Base-by-base conservation (phyloP, 2,888 invertebrate species). In the Argyresthia goedartella region DNA sequence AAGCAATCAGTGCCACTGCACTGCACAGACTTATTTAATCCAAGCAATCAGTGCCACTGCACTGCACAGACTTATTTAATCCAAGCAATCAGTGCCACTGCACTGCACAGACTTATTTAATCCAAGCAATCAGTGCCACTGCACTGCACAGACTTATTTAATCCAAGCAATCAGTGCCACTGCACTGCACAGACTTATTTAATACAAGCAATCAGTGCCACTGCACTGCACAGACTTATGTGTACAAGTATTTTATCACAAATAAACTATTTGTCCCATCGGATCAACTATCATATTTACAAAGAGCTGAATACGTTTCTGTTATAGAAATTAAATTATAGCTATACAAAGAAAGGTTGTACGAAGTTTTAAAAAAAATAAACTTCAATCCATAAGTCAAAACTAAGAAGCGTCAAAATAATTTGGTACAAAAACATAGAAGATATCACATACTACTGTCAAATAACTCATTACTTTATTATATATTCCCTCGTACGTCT, bases 121-220 rank as follows among this genome's bases (percentile, higher is more conserved):
- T 45, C 11, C 48, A 49, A 49, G 41, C 49, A 41, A 41, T 49
- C 41, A 16, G 46, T 41, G 41, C 25, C 39, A 39, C 8, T 41
- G 49, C 41, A 49, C 41, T 16, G 49, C 45, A 16, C 25, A 16
- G 33, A n/a, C n/a, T 49, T 36, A 49, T 49, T 49, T 25, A 15
- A 16, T 45, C 11, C 48, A 49, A 49, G 41, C 49, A 41, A 41
- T 49, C 41, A 16, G 46, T 41, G 41, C 25, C 39, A 39, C 8
- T 41, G 49, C 41, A 49, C 41, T 16, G 49, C 45, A 16, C 25
- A 16, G 33, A n/a, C n/a, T 49, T 36, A 49, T 49, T 49, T 25
- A 15, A 16, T 45, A 9, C 48, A 49, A 49, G 41, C 49, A 41
- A 41, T 49, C 41, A 16, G 46, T 41, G 41, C 25, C 39, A 39